Base-by-base conservation (phyloP, 2,113 vertebrate species). In the Carassius auratus region DNA sequence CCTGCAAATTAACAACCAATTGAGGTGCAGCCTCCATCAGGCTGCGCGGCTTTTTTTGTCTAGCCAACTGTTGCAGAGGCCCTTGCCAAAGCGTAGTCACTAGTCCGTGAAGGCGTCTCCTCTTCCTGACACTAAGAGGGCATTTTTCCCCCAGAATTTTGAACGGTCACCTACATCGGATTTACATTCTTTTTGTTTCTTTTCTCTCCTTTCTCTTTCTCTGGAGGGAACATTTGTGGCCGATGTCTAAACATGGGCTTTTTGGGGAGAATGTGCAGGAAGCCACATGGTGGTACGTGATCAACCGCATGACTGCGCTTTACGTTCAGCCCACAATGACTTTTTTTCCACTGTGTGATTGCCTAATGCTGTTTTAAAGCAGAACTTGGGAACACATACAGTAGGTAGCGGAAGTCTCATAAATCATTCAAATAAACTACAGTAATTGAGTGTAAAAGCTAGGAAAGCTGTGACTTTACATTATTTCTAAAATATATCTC, bases 31-130 rank as follows among this genome's bases (percentile, higher is more conserved):
- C 95, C 93, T 95, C 90, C 93, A 93, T 88, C 93, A 94, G 93
- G 42, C 75, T 75, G 62, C 71, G 50, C 57, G 5, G 95, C 92
- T 94, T 84, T 90, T 91, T 90, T 87, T 96, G 95, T 97, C 94
- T 91, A 87, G 90, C 93, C 95, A 94, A 95, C 93, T 94, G 93
- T 89, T 94, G 88, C 89, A 87, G 94, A 94, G 96, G 95, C 91
- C 45, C 95, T 92, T 93, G 95, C 92, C 66, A 93, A 97, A 94
- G 95, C 94, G 94, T 95, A 96, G 95, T 93, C 96, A 97, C 93
- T 95, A 95, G 97, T 95, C 98, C 95, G 95, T 98, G 97, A 99
- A 98, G 97, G 97, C 96, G 94, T 97, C 96, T 96, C 92, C 93
- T 94, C 93, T 94, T 94, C 94, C 94, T 96, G 95, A 96, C 96